These are phyloP conservation scores for Pseudomyrmex cubaensis DNA, from an alignment of 1,140 invertebrate species.

Conservation along the genomic window DNA sequence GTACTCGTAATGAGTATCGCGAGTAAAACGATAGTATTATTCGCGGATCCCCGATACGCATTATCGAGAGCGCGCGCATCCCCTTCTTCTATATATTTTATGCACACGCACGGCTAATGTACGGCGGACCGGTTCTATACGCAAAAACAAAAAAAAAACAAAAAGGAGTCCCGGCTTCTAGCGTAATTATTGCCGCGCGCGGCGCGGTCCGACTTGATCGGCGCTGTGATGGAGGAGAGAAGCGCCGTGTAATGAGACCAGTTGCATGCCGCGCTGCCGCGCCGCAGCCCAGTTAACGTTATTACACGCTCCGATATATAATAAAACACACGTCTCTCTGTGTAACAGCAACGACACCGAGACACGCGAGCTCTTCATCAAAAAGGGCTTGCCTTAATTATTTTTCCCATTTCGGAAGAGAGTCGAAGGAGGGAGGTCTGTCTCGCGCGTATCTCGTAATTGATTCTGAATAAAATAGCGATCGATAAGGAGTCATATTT, in stretches of 20 bases:
- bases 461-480: no score
- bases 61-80: slow-evolving; percentile 36
- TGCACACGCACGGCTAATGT: not conserved
- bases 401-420: not conserved
- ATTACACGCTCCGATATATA: slow-evolving; percentile 26
- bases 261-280: slow-evolving; percentile 21
- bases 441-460: no score
- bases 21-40: slow-evolving; percentile 48
- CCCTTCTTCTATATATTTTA: slow-evolving; percentile 13
- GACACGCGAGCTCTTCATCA: slow-evolving; percentile 11
- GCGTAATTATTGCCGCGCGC: slow-evolving; percentile 60
- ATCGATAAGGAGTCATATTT: no score
- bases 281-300: slow-evolving; percentile 43
- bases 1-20: not conserved
- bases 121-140: slow-evolving; percentile 54
- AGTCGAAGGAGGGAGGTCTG: no score
- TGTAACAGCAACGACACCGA: not conserved
- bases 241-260: slow-evolving; percentile 54
- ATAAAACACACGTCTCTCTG: slow-evolving; percentile 41
- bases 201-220: not conserved
- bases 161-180: slow-evolving; percentile 59
- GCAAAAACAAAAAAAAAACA: slow-evolving; percentile 1
- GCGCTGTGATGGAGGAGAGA: slow-evolving; percentile 1
- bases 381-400: not conserved
- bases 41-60: slow-evolving; percentile 49